Conservation (phyloP, 2,888 invertebrate species). For the Campoplex capitator region DNA sequence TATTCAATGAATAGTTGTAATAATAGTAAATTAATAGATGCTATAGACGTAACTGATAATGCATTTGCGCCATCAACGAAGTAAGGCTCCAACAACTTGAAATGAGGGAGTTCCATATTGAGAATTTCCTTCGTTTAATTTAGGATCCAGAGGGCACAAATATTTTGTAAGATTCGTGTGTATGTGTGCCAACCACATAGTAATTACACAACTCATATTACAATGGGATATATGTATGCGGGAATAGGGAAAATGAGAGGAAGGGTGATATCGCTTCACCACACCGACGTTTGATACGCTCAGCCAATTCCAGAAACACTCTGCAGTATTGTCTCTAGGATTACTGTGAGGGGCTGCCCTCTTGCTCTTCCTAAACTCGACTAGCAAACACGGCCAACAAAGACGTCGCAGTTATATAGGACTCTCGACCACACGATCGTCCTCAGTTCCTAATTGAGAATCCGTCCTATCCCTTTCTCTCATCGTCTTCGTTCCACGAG, state of each 20-base stretch:
- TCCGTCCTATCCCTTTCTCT: conserved; percentile 40
- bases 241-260: background rate
- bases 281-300: conserved; percentile 47
- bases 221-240: conserved; percentile 4
- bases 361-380: conserved; percentile 27
- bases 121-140: background rate
- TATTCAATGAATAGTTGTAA: background rate
- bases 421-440: conserved; percentile 51
- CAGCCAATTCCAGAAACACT: conserved; percentile 53
- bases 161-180: background rate
- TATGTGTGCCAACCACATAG: background rate
- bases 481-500: conserved; percentile 19
- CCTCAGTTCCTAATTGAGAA: conserved; percentile 66
- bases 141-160: conserved; percentile 3
- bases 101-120: conserved; percentile 25
- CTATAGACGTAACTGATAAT: background rate
- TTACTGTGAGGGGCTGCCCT: conserved; percentile 42
- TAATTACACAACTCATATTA: conserved; percentile 24
- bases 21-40: background rate
- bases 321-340: conserved; percentile 37
- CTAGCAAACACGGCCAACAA: conserved; percentile 62
- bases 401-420: conserved; percentile 64
- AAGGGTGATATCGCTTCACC: conserved; percentile 43
- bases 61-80: background rate
- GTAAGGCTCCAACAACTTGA: background rate